phyloP scores from a whole-genome alignment of 2,888 invertebrate species.

The Cheilosia urbana region DNA sequence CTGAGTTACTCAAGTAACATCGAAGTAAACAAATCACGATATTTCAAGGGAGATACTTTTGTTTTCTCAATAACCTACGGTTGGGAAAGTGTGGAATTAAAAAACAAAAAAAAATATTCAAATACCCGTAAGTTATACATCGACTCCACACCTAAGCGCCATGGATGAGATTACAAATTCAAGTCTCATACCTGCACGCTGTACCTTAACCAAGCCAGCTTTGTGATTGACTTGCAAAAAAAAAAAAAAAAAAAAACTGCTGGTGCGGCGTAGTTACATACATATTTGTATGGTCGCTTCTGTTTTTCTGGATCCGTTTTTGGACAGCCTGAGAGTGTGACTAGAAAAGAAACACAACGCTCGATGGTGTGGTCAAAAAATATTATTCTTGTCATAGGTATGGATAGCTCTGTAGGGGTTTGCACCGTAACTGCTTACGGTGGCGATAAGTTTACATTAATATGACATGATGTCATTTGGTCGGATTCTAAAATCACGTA shows the following conservation, averaged over 20 bases:
- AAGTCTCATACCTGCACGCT: slow-evolving; percentile 41
- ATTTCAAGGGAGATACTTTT: slow-evolving; percentile 2
- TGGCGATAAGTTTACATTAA: slow-evolving; percentile 68
- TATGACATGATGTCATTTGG: slow-evolving; percentile 74
- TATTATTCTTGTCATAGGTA: slow-evolving; percentile 5
- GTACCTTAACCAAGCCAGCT: slow-evolving; percentile 60
- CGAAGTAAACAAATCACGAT: slow-evolving; percentile 42
- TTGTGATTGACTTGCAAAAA: slow-evolving; percentile 54
- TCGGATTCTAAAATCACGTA: slow-evolving; percentile 58
- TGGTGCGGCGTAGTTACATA: background rate
- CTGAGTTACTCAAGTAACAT: slow-evolving; percentile 34
- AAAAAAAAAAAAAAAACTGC: slow-evolving; percentile 10
- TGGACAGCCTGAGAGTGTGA: slow-evolving; percentile 62
- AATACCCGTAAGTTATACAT: slow-evolving; percentile 8
- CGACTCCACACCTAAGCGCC: slow-evolving; percentile 65
- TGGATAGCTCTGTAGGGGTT: slow-evolving; percentile 7
- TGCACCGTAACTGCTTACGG: slow-evolving; percentile 48
- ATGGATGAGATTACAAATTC: slow-evolving; percentile 61
- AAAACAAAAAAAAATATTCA: slow-evolving; percentile 25
- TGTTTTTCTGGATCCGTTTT: slow-evolving; percentile 69
- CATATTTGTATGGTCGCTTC: slow-evolving; percentile 14
- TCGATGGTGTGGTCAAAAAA: slow-evolving; percentile 18
- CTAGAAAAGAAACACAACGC: slow-evolving; percentile 55
- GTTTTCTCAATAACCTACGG: slow-evolving; percentile 29
- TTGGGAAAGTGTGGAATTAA: slow-evolving; percentile 56